A percentile compares a stretch with the other conserved stretches of the same genome.
Evolutionary conservation across 1,140 invertebrate species (phyloP).

Genomic region (Nasonia vitripennis): DNA sequence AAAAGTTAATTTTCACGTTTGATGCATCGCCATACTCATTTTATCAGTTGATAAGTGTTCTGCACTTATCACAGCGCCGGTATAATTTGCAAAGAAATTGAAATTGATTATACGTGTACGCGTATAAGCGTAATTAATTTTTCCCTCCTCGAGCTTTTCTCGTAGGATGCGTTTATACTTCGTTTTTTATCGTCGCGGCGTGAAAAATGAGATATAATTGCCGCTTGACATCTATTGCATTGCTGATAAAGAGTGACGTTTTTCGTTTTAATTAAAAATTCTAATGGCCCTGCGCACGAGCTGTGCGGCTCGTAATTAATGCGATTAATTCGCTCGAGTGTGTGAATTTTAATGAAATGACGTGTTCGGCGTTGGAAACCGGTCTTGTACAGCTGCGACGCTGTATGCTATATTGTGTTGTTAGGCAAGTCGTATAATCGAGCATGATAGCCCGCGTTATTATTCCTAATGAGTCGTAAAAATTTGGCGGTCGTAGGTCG

Average conservation of each 20-base stretch:
- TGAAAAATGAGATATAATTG: neutral
- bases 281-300: neutral
- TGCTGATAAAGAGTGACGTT: neutral
- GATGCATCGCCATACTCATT: too few species aligned
- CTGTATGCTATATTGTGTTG: too few species aligned
- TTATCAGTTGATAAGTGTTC: too few species aligned
- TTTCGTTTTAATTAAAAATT: neutral
- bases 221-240: neutral
- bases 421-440: neutral
- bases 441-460: neutral
- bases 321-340: too few species aligned
- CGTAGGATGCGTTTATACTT: neutral
- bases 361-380: too few species aligned
- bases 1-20: too few species aligned
- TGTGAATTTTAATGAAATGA: too few species aligned
- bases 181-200: neutral
- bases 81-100: neutral
- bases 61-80: too few species aligned
- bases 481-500: neutral
- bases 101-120: neutral
- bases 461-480: neutral
- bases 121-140: neutral
- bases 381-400: too few species aligned
- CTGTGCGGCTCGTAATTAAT: too few species aligned
- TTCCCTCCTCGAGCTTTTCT: neutral